phyloP scores from a whole-genome alignment of 2,888 invertebrate species.

The Lasioglossum villosulum region DNA sequence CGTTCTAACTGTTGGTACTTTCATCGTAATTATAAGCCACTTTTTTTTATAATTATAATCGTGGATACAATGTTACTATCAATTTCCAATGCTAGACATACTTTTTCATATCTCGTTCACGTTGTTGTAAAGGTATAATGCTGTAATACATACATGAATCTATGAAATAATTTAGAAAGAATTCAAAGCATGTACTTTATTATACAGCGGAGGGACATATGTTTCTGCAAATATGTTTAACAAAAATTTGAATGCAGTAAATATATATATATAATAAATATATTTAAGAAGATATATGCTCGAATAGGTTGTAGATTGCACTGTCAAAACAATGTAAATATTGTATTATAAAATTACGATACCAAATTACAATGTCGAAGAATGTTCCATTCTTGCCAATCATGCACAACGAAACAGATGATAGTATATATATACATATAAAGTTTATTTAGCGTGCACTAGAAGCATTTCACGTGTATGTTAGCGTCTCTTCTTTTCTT shows the following conservation, averaged over 20 bases:
- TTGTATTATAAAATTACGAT: constrained; percentile 39
- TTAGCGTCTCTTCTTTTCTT: constrained; percentile 27
- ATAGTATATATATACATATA: constrained; percentile 6
- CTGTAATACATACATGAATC: constrained; percentile 14
- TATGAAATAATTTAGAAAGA: constrained; percentile 24
- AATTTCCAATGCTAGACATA: constrained; percentile 30
- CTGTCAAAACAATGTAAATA: constrained; percentile 43
- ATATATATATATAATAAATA: constrained; percentile 24
- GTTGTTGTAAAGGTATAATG: constrained; percentile 18
- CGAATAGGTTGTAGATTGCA: constrained; percentile 43
- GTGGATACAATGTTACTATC: constrained; percentile 14
- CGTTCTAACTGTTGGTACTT: background rate
- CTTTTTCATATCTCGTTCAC: constrained; percentile 38
- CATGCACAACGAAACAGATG: constrained; percentile 38
- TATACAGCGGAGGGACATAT: constrained; percentile 15
- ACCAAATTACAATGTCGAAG: constrained; percentile 46
- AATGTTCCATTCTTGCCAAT: constrained; percentile 52
- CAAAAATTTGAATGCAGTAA: constrained; percentile 29
- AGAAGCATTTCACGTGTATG: constrained; percentile 38
- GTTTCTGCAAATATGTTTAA: constrained; percentile 24
- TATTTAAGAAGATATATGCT: constrained; percentile 30
- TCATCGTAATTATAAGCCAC: background rate
- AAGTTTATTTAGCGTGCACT: constrained; percentile 33
- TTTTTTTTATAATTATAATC: constrained; percentile 9
- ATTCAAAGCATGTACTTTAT: constrained; percentile 39